Percentiles rank a stretch among this genome's conserved stretches.
phyloP scores from a whole-genome alignment of 2,888 invertebrate genomes.

The Scaptomyza tumidula region DNA sequence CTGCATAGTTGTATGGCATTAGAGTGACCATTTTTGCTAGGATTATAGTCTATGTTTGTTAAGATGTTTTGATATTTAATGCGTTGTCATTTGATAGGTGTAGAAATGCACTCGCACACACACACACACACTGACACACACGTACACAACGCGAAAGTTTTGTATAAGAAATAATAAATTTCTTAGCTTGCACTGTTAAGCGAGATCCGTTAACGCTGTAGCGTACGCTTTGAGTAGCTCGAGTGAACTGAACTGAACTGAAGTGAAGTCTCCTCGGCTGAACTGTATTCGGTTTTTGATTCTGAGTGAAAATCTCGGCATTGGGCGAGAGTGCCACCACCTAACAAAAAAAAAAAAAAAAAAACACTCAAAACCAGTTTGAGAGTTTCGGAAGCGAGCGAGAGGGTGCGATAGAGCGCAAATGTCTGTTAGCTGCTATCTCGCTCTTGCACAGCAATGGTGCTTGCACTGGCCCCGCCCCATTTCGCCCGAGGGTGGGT shows the following conservation, averaged over 20 bases:
- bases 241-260: constrained; percentile 69
- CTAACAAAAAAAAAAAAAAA: neutral
- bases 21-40: constrained; percentile 83
- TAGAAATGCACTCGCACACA: constrained; percentile 11
- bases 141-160: constrained; percentile 20
- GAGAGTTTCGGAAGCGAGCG: constrained; percentile 33
- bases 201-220: constrained; percentile 37
- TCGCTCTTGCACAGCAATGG: constrained; percentile 50
- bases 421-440: constrained; percentile 1
- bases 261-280: constrained; percentile 42
- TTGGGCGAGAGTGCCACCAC: constrained; percentile 45
- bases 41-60: constrained; percentile 22
- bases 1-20: constrained; percentile 85
- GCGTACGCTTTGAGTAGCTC: constrained; percentile 73
- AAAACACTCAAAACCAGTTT: constrained; percentile 60
- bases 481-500: constrained; percentile 52
- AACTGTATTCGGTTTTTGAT: constrained; percentile 41
- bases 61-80: constrained; percentile 52
- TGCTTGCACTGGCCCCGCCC: constrained; percentile 51
- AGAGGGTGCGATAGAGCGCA: constrained; percentile 20
- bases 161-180: neutral
- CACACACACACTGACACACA: constrained; percentile 10
- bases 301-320: constrained; percentile 71
- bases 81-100: constrained; percentile 47
- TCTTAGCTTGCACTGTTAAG: neutral